Base-by-base conservation (phyloP, 2,888 invertebrate genomes). In the Polymixis lichenea region DNA sequence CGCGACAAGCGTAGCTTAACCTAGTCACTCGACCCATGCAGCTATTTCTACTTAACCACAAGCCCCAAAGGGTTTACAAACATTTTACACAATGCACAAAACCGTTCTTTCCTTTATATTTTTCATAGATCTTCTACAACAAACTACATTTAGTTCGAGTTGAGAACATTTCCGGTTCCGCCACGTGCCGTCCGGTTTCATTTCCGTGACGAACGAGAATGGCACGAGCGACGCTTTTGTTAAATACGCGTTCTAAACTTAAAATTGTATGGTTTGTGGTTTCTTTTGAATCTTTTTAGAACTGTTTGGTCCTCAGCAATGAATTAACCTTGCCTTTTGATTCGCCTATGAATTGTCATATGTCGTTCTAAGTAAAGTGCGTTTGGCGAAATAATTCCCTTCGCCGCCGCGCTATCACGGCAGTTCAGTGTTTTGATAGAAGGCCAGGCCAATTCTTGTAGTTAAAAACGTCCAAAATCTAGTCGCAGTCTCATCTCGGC, bases 121-220 rank as follows among this genome's bases (percentile, higher is more conserved):
- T 65, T 6, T n/a, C n/a, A n/a, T n/a, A n/a, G n/a, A n/a, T n/a
- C 11, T 51, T 32, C 46, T 25, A 38, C 49, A 67, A 62, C 55
- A 55, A 55, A 64, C 46, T 69, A 58, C 65, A 70, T 83, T 78
- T 53, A 72, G 73, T 78, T 73, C 62, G 64, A 78, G 71, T 78
- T 81, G 77, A 78, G 83, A 87, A 82, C 82, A 55, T 85, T 86
- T 84, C 79, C 81, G 62, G 75, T 88, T 72, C 72, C 83, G 78
- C 8, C 67, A 70, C 32, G 65, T 43, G 71, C n/a, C 76, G 70
- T 67, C 60, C 55, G 7, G 64, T 72, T 85, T 71, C 66, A 87
- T 88, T 87, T 88, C 86, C 82, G 55, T 65, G 83, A 71, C 60
- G 51, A 68, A 38, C 49, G 58, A 17, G 60, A 82, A 58, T 49